Evolutionary conservation across 2,797 vertebrate species (phyloP).

Genomic region (Cirrhinus mrigala): DNA sequence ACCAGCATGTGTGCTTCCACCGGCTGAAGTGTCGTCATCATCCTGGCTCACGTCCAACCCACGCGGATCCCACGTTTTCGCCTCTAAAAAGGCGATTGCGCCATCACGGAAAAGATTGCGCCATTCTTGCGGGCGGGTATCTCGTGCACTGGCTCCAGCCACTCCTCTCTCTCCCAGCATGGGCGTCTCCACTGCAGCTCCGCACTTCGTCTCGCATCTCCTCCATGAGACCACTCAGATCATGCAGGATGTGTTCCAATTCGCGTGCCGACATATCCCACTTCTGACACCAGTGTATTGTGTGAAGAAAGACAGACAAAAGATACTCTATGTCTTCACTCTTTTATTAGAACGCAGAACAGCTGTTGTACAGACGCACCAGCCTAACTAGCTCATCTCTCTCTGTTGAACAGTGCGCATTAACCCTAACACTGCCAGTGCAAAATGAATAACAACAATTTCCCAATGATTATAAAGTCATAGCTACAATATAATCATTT

Average conservation of each 20-base stretch:
- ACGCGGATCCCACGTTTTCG: rapidly evolving
- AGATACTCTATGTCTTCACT: not conserved
- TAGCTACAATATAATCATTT: no score
- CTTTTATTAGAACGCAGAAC: not conserved
- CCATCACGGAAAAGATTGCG: not conserved
- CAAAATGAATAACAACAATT: no score
- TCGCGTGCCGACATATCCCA: not conserved
- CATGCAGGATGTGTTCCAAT: not conserved
- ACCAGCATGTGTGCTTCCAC: not conserved
- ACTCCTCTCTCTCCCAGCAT: not conserved
- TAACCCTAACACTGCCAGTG: no score
- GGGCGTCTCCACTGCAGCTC: not conserved
- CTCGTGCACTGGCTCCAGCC: not conserved
- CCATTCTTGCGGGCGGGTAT: rapidly evolving
- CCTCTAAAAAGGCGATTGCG: no score
- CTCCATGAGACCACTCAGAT: not conserved
- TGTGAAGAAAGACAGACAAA: not conserved
- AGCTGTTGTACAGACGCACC: no score
- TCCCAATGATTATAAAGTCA: no score
- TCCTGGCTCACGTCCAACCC: not conserved
- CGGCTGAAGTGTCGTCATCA: not conserved
- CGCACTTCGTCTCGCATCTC: not conserved
- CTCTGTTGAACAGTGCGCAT: no score
- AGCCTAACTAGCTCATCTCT: no score
- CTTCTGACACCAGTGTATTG: not conserved